phyloP scores from a whole-genome alignment of 2,888 invertebrate species.

The Dorcus parallelipipedus region DNA sequence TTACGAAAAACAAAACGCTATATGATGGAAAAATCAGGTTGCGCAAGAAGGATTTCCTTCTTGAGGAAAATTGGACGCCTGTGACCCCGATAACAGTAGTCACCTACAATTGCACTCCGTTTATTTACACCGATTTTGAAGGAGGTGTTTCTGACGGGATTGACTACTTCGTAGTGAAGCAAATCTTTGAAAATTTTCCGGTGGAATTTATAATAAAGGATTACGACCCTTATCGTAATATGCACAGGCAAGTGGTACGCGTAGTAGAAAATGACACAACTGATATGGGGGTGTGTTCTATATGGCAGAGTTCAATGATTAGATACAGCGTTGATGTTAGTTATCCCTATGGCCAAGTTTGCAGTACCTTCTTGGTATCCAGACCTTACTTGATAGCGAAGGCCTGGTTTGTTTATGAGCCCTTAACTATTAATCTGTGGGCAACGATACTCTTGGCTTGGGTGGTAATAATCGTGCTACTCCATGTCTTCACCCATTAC shows the following conservation, averaged over 20 bases:
- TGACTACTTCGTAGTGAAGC: slow-evolving; percentile 5
- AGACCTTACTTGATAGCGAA: slow-evolving; percentile 20
- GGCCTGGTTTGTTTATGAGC: slow-evolving; percentile 22
- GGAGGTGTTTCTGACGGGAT: slow-evolving; percentile 7
- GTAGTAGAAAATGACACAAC: not conserved
- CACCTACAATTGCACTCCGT: slow-evolving; percentile 8
- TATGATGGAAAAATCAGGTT: not conserved
- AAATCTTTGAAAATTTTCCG: slow-evolving; percentile 5
- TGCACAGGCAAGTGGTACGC: not conserved
- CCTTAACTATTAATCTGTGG: slow-evolving; percentile 12
- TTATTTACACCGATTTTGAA: not conserved
- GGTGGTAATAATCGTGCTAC: not conserved
- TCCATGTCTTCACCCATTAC: slow-evolving; percentile 3
- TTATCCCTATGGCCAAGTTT: slow-evolving; percentile 9
- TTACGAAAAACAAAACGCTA: not conserved
- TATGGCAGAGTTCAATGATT: not conserved
- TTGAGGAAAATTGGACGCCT: not conserved
- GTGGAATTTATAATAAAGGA: not conserved
- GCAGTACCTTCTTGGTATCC: slow-evolving; percentile 26
- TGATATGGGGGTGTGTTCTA: slow-evolving; percentile 4
- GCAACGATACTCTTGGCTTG: not conserved
- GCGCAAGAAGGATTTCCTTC: not conserved
- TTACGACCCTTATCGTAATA: not conserved
- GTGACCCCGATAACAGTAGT: not conserved
- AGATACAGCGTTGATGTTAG: not conserved